Percentiles rank a stretch among this genome's conserved stretches.
Evolutionary conservation across 2,888 invertebrate species (phyloP).

Genomic region (Tanytarsus gracilentus): DNA sequence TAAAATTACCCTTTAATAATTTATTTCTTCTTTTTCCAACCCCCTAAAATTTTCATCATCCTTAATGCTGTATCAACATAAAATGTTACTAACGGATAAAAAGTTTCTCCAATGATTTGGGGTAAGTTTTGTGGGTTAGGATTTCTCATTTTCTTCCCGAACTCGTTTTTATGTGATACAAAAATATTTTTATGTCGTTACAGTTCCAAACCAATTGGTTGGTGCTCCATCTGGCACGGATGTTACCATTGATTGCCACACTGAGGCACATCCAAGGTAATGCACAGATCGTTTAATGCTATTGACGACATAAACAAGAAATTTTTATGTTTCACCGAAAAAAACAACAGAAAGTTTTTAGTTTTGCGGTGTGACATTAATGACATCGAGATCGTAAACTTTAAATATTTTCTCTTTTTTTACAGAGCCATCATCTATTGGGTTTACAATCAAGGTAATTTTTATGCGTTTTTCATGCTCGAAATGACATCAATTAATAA

Average conservation of each 20-base stretch:
- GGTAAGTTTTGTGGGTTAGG: conserved; percentile 38
- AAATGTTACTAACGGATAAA: conserved; percentile 33
- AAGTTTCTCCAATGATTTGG: conserved; percentile 92
- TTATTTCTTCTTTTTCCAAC: not conserved
- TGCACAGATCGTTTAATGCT: conserved; percentile 31
- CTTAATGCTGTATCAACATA: not conserved
- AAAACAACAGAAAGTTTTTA: too few relatives aligned
- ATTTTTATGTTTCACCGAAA: too few relatives aligned
- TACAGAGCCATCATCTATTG: conserved; percentile 79
- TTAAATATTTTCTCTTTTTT: conserved; percentile 22
- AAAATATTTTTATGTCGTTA: not conserved
- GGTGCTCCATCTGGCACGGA: conserved; percentile 85
- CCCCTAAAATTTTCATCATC: not conserved
- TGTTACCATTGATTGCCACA: conserved; percentile 86
- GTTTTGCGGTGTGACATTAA: too few relatives aligned
- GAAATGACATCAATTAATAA: not conserved
- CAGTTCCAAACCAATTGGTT: conserved; percentile 78
- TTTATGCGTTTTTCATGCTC: not conserved
- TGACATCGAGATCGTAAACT: too few relatives aligned
- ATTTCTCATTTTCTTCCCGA: not conserved
- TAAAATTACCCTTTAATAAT: not conserved
- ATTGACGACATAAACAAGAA: not conserved
- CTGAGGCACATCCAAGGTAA: conserved; percentile 74
- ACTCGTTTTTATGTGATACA: not conserved
- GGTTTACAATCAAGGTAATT: conserved; percentile 60